A percentile compares a stretch with the other conserved stretches of the same genome.
phyloP scores from a whole-genome alignment of 2,888 invertebrate genomes.

The Eledona agricola region DNA sequence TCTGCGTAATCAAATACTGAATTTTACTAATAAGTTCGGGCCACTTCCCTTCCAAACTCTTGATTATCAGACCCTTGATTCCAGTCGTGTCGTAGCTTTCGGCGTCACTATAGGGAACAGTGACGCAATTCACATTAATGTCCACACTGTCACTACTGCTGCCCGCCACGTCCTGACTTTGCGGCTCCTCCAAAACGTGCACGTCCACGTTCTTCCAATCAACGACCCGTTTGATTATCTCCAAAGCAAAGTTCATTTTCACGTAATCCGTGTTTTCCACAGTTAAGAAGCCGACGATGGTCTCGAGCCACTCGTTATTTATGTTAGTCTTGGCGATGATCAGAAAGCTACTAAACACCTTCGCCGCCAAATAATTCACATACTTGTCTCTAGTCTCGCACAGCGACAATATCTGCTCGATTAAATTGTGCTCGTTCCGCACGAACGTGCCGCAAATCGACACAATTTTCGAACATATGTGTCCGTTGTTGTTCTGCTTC shows the following conservation, averaged over 20 bases:
- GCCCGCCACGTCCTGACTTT: conserved; percentile 54
- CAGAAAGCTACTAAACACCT: conserved; percentile 83
- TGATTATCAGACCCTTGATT: conserved; percentile 86
- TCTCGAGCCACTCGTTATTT: conserved; percentile 82
- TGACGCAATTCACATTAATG: conserved; percentile 63
- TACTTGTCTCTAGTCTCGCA: conserved; percentile 82
- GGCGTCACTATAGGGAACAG: conserved; percentile 75
- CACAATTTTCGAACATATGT: conserved; percentile 82
- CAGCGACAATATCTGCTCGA: conserved; percentile 83
- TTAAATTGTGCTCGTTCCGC: conserved; percentile 82
- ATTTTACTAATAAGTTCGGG: conserved; percentile 79
- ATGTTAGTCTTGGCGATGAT: conserved; percentile 84
- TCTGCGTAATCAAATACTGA: conserved; percentile 67
- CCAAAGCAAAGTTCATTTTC: conserved; percentile 84
- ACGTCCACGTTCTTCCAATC: conserved; percentile 87
- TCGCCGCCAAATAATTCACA: conserved; percentile 81
- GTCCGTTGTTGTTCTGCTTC: conserved; percentile 83
- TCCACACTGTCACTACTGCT: conserved; percentile 46
- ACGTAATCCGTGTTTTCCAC: conserved; percentile 72
- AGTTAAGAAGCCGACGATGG: conserved; percentile 77
- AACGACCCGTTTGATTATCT: conserved; percentile 85
- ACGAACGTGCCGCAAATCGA: conserved; percentile 82
- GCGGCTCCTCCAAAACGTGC: conserved; percentile 79
- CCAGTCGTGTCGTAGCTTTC: conserved; percentile 87
- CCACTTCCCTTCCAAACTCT: conserved; percentile 87